Evolutionary conservation across 2,888 invertebrate species (phyloP).

Genomic region (Tuta absoluta): DNA sequence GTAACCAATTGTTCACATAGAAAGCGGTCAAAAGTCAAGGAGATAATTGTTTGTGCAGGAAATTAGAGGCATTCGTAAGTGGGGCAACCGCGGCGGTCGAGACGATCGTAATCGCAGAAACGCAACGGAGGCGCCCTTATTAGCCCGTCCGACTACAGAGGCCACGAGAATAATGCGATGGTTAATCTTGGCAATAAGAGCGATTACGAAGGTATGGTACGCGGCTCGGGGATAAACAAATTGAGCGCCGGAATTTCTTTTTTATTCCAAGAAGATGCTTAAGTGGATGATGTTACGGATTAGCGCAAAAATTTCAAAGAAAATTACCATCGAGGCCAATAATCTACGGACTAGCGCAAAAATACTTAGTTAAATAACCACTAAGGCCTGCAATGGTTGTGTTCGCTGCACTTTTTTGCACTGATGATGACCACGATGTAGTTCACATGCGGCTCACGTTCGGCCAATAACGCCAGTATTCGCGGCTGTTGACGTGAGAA

Average conservation of each 20-base stretch:
- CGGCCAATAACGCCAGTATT: background rate
- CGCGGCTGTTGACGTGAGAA: constrained; percentile 9
- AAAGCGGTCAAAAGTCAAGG: constrained; percentile 80
- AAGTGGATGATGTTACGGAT: too few relatives aligned
- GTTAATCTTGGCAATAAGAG: constrained; percentile 20
- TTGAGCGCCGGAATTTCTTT: too few relatives aligned
- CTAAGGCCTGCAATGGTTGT: too few relatives aligned
- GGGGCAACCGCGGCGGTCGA: constrained; percentile 57
- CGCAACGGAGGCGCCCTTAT: constrained; percentile 25
- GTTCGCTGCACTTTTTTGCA: too few relatives aligned
- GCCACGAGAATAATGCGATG: constrained; percentile 22
- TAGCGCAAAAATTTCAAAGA: too few relatives aligned
- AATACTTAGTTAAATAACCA: too few relatives aligned
- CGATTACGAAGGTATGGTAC: constrained; percentile 2
- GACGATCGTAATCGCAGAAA: constrained; percentile 37
- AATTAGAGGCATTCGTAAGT: constrained; percentile 77
- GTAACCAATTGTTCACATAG: constrained; percentile 64
- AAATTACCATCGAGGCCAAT: too few relatives aligned
- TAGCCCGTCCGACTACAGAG: constrained; percentile 9
- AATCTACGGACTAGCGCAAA: too few relatives aligned
- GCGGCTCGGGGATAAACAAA: too few relatives aligned
- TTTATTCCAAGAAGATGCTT: too few relatives aligned
- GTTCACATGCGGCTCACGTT: constrained; percentile 1
- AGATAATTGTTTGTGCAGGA: constrained; percentile 79
- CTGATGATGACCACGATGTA: background rate